Evolutionary conservation across 1,140 invertebrate genomes (phyloP), one percentile per base, ranked within the genome.

Genomic region (Nixonia krombeini): DNA sequence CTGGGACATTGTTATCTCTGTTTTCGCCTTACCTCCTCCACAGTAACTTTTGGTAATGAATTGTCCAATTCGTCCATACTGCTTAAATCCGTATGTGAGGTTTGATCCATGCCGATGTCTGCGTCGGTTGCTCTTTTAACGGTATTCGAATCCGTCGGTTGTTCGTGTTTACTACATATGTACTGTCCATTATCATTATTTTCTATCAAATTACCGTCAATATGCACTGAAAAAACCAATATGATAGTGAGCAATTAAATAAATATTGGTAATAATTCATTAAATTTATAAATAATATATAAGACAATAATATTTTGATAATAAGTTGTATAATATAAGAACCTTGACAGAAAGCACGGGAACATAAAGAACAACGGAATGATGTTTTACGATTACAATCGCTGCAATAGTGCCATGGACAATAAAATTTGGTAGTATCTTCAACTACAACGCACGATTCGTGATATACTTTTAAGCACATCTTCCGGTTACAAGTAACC

Each of bases 401-500:
- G 12, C 31, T 33, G 42, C 62, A 65, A 25, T 25, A 57, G 12
- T 65, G 62, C 62, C 62, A 51, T 0, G 52, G 53, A 29, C 62
- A 65, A 8, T 6, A 35, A 0, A n/a, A 21, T 9, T 51, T 45
- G 1, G 38, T 28, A 9, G 46, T 46, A 5, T 65, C 42, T 1
- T 55, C 40, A 6, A 4, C 4, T 4, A 13, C 13, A 18, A 66
- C 52, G 13, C 62, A 66, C 2, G 15, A 28, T 26, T 26, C 10
- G 18, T 66, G 63, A 12, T 66, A 56, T 9, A 33, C 13, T 33
- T 33, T 33, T 9, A 3, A 12, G 29, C 29, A 33, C 9, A 12
- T 5, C 13, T 33, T 33, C 13, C 2, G 29, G 2, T 12, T 12
- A 10, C 29, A 33, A 9, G 3, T 2, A 5, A 33, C 13, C 3